phyloP scores from a whole-genome alignment of 2,888 invertebrate genomes.

The Tiliacea aurago region DNA sequence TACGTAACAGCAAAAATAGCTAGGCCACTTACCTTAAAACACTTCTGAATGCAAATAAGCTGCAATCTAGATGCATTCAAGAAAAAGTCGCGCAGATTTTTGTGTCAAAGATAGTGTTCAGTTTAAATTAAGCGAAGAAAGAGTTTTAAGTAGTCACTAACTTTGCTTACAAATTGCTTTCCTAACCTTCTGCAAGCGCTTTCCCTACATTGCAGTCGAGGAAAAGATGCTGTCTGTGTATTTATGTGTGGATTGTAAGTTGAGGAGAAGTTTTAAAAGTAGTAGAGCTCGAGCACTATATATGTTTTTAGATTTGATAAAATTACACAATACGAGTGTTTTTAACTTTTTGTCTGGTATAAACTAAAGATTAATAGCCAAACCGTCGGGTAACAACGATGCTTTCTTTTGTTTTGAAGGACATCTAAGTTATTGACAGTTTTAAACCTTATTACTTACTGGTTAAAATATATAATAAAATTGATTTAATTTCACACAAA shows the following conservation, averaged over 20 bases:
- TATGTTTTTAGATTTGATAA: not conserved
- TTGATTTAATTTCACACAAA: not conserved
- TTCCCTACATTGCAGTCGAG: not conserved
- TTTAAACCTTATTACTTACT: no score
- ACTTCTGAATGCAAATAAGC: conserved; percentile 69
- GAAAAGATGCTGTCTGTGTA: not conserved
- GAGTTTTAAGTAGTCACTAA: conserved; percentile 28
- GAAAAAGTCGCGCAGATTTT: conserved; percentile 57
- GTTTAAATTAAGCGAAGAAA: conserved; percentile 21
- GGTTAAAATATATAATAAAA: no score
- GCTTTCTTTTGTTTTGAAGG: no score
- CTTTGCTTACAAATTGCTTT: conserved; percentile 33
- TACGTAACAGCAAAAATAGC: conserved; percentile 19
- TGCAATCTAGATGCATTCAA: conserved; percentile 67
- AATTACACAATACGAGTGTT: not conserved
- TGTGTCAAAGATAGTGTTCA: conserved; percentile 49
- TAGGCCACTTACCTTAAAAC: conserved; percentile 67
- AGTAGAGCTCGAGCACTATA: not conserved
- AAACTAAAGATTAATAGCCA: not conserved
- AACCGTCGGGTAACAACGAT: no score
- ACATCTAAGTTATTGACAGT: not conserved
- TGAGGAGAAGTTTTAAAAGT: not conserved
- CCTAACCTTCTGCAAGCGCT: conserved; percentile 13
- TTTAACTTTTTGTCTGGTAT: not conserved
- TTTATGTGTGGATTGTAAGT: no score